Evolutionary conservation across 2,113 vertebrate genomes (phyloP), one percentile per base, ranked within the genome.

Genomic region (Burhinus oedicnemus): DNA sequence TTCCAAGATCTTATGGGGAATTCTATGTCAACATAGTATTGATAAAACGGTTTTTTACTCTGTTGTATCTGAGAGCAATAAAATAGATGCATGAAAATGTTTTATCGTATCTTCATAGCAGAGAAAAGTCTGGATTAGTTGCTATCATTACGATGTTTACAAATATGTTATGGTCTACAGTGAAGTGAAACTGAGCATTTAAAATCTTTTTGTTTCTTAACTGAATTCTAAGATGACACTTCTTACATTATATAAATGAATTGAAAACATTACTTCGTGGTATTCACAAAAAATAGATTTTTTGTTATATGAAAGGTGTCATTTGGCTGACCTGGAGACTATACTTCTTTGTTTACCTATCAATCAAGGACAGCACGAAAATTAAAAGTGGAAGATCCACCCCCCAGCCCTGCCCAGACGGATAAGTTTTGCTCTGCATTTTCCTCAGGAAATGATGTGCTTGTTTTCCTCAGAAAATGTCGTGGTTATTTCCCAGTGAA

Each of bases 81-180:
- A 96, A 97, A 93, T 57, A 95, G 77, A 95, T 91, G 16, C 22
- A 91, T 87, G 29, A 78, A 94, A 75, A 89, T 74, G 0, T 55
- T 84, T 87, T 66, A 32, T 11, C 2, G 1, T 47, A 83, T 66
- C 32, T 76, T 94, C 65, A 51, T 6, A 82, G 5, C 14, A 88
- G 74, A 78, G n/a, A 54, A 34, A 57, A 74, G 2, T 49, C 21
- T 44, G 23, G 25, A 93, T 70, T 65, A 81, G 36, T 9, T 5
- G 0, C 6, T 45, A 55, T 5, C 6, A 40, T 60, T 79, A 57
- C 1, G 2, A 13, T 62, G 8, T 62, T 84, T 94, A 68, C 49
- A 88, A 87, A 62, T 55, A 94, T 47, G 5, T 76, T 83, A 94
- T 34, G 26, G 62, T 40, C 18, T 45, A 76, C 1, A 1, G 23